A percentile compares a stretch with the other conserved stretches of the same genome.
Evolutionary conservation across 2,797 vertebrate genomes (phyloP).

Genomic region (Lagorchestes hirsutus): DNA sequence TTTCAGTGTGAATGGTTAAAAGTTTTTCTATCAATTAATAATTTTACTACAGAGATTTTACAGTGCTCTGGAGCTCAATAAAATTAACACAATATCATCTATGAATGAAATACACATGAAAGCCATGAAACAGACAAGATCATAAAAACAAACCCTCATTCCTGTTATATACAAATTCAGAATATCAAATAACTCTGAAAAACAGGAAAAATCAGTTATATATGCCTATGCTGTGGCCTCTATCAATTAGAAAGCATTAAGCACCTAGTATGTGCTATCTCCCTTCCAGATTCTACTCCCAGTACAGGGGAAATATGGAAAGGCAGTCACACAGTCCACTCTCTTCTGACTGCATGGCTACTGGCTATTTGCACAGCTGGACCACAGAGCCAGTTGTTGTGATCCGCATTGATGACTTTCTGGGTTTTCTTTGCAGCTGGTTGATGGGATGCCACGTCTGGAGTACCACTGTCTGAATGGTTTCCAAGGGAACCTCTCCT

Average conservation of each 20-base stretch:
- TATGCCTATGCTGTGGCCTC: neutral
- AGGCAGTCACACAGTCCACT: neutral
- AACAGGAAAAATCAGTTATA: neutral
- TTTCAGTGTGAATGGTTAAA: neutral
- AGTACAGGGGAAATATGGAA: neutral
- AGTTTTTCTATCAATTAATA: neutral
- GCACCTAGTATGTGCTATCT: neutral
- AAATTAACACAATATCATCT: neutral
- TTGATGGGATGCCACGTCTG: constrained; percentile 88
- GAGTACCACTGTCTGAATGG: constrained; percentile 87
- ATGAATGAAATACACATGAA: neutral
- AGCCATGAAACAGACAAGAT: neutral
- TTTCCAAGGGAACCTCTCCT: constrained; percentile 81
- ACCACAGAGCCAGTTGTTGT: neutral
- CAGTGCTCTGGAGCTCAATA: neutral
- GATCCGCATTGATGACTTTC: constrained; percentile 16
- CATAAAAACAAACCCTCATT: neutral
- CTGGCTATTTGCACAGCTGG: neutral
- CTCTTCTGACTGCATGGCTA: neutral
- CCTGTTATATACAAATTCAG: neutral
- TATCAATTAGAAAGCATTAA: neutral
- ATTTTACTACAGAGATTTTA: neutral
- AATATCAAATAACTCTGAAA: neutral
- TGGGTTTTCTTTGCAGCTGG: constrained; percentile 87
- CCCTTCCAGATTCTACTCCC: neutral